These are phyloP conservation scores for Drosophila kepulauana DNA, from an alignment of 1,140 invertebrate species.

Conservation along the genomic window DNA sequence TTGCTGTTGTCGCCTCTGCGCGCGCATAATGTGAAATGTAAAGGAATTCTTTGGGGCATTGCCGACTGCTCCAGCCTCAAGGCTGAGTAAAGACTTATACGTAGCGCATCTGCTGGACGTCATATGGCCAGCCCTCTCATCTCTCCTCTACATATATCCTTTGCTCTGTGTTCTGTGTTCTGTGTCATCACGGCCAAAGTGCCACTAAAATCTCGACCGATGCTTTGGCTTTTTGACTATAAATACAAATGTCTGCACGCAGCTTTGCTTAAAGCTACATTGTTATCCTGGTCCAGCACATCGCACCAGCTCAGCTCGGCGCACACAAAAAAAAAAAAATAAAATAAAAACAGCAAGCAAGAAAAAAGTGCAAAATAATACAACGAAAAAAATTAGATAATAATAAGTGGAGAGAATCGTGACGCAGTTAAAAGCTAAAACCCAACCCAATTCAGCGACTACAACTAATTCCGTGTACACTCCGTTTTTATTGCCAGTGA, in stretches of 20 bases:
- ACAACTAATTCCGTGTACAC: constrained; percentile 20
- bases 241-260: constrained; percentile 83
- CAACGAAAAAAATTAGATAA: constrained; percentile 26
- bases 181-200: constrained; percentile 67
- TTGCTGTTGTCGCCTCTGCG: constrained; percentile 59
- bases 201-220: constrained; percentile 66
- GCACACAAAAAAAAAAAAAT: constrained; percentile 3
- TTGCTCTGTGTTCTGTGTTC: constrained; percentile 27
- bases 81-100: not conserved
- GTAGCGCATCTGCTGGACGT: constrained; percentile 70
- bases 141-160: constrained; percentile 5
- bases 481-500: constrained; percentile 25
- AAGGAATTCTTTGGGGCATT: constrained; percentile 60
- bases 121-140: constrained; percentile 37
- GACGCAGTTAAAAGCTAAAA: constrained; percentile 57
- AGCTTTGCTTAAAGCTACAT: constrained; percentile 81
- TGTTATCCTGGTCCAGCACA: constrained; percentile 81
- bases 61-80: constrained; percentile 49
- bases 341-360: constrained; percentile 30
- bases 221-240: constrained; percentile 68
- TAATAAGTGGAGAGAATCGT: constrained; percentile 46
- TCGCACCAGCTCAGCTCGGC: constrained; percentile 36
- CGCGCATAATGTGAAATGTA: constrained; percentile 56
- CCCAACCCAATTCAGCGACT: constrained; percentile 5
- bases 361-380: constrained; percentile 23